Evolutionary conservation across 2,888 invertebrate genomes (phyloP).

Genomic region (Rhamnusium bicolor): DNA sequence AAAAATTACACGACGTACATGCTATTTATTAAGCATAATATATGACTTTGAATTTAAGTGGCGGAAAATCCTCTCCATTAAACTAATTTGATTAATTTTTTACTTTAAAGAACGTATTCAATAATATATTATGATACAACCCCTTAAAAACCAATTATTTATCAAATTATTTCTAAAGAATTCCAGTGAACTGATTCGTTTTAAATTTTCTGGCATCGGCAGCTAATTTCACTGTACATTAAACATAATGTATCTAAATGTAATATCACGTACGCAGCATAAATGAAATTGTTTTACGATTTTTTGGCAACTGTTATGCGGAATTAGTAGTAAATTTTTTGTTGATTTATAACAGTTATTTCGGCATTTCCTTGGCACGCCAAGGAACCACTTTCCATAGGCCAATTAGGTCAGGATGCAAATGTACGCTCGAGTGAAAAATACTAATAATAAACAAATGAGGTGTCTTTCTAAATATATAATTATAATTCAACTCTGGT

Average conservation of each 20-base stretch:
- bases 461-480: neutral
- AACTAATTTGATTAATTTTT: neutral
- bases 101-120: neutral
- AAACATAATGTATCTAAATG: neutral
- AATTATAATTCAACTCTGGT: neutral
- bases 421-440: conserved; percentile 1
- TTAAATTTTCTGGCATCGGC: neutral
- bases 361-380: neutral
- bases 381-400: neutral
- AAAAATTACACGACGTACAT: neutral
- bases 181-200: neutral
- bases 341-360: conserved; percentile 9
- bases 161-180: neutral
- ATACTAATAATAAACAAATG: conserved; percentile 23
- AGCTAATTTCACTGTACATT: neutral
- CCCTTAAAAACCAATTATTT: too few relatives aligned
- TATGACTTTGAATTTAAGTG: neutral
- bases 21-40: neutral
- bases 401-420: conserved; percentile 21
- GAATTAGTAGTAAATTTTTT: neutral
- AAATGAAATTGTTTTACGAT: neutral
- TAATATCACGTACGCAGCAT: neutral
- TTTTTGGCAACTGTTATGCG: conserved; percentile 7
- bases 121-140: too few relatives aligned
- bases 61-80: neutral